phyloP scores from a whole-genome alignment of 2,113 vertebrate genomes.

The Elachura formosa region DNA sequence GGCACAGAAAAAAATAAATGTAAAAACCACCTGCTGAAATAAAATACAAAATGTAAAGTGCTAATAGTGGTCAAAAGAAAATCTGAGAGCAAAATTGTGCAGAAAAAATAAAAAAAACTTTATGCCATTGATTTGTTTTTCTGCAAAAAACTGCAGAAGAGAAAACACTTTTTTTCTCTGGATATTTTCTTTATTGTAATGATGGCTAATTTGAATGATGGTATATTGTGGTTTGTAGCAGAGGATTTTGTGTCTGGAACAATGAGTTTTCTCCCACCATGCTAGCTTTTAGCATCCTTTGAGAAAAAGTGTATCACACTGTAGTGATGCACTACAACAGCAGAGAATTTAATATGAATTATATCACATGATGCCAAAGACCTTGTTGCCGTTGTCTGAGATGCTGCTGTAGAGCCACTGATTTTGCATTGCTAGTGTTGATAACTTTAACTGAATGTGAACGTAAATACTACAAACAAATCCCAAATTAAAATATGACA shows the following conservation, averaged over 20 bases:
- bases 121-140: neutral
- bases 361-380: neutral
- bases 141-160: neutral
- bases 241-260: constrained; percentile 49
- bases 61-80: neutral
- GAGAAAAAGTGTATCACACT: constrained; percentile 41
- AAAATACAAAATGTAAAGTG: neutral
- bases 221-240: constrained; percentile 3
- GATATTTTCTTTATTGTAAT: constrained; percentile 38
- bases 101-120: neutral
- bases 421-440: neutral
- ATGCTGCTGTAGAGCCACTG: neutral
- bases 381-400: neutral
- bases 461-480: neutral
- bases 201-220: constrained; percentile 47
- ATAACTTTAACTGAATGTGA: neutral
- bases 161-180: neutral
- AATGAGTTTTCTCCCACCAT: constrained; percentile 39
- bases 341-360: constrained; percentile 9
- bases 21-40: neutral
- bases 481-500: neutral
- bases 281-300: constrained; percentile 36
- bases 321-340: constrained; percentile 6
- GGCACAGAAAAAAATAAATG: neutral
- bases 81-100: neutral